Evolutionary conservation across 1,140 invertebrate species (phyloP), one percentile per base, ranked within the genome.

Genomic region (Papilio dardanus): DNA sequence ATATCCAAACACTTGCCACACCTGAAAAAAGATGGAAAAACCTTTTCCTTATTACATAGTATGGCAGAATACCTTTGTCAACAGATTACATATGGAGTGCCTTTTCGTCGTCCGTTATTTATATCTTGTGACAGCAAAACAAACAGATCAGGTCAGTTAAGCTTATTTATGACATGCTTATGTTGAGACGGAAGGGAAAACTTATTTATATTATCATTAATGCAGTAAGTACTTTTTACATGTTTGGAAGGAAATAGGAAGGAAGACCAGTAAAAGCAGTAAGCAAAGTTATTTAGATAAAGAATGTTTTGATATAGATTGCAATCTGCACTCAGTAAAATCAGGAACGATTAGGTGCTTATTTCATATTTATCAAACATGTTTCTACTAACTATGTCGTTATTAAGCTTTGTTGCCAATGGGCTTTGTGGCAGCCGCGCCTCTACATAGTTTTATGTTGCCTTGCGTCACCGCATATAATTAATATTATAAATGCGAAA

Each of bases 1-100:
- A 42, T 77, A 78, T 12, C 74, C 46, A 19, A 81, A 74, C 2
- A 78, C 58, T 12, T 75, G 71, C 69, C 76, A 77, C 28, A 76
- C 31, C 78, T 81, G 62, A 19, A 79, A 81, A n/a, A 62, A 31
- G 14, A 30, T 67, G 28, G 1, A 69, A 73, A 73, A 33, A n/a
- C 1, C 33, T 66, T 62, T 54, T 54, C 12, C 24, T 62, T 28
- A 24, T 62, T 28, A 62, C 54, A 28, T 62, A 24, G 54, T 28
- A 28, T 62, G 30, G 54, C 8, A 24, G 54, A 62, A 62, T 62
- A 62, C 21, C 24, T 58, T 58, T 58, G 54, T 58, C 54, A 58
- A 28, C 54, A 58, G 24, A 58, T 58, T 58, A 58, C 54, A 58
- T 58, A 58, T 28, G 21, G 54, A 58, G 54, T 58, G 54, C 21